Evolutionary conservation across 2,113 vertebrate genomes (phyloP).

Genomic region (Chloebia gouldiae): DNA sequence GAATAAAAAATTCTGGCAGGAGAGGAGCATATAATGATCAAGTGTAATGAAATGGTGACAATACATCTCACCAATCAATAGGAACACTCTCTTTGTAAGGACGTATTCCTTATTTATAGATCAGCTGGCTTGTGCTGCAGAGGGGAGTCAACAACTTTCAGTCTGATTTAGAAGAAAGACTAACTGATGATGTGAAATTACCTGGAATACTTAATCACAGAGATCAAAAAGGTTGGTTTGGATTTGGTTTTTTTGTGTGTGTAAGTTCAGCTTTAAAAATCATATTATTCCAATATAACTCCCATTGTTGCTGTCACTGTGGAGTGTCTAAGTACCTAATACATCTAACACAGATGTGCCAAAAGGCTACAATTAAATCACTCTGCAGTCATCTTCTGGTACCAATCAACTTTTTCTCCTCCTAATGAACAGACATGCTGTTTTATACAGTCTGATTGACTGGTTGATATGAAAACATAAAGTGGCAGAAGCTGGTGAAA

Average conservation of each 20-base stretch:
- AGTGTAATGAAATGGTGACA: slow-evolving; percentile 8
- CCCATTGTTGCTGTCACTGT: slow-evolving; percentile 39
- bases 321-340: slow-evolving; percentile 12
- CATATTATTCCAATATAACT: slow-evolving; percentile 33
- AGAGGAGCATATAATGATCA: background rate
- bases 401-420: slow-evolving; percentile 57
- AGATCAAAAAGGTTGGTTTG: background rate
- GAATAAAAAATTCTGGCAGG: background rate
- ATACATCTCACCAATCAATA: background rate
- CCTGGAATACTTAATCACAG: slow-evolving; percentile 7
- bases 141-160: background rate
- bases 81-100: background rate
- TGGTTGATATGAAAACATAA: slow-evolving; percentile 51
- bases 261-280: slow-evolving; percentile 15
- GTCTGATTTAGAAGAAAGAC: background rate
- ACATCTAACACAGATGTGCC: slow-evolving; percentile 32
- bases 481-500: slow-evolving; percentile 34
- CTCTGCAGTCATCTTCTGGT: slow-evolving; percentile 45
- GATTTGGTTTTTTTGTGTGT: background rate
- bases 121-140: background rate
- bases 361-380: slow-evolving; percentile 64
- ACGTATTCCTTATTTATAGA: background rate
- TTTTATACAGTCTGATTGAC: slow-evolving; percentile 55
- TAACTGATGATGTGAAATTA: slow-evolving; percentile 29
- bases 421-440: slow-evolving; percentile 57